phyloP scores from a whole-genome alignment of 2,113 vertebrate species.

The Ctenodactylus gundi region DNA sequence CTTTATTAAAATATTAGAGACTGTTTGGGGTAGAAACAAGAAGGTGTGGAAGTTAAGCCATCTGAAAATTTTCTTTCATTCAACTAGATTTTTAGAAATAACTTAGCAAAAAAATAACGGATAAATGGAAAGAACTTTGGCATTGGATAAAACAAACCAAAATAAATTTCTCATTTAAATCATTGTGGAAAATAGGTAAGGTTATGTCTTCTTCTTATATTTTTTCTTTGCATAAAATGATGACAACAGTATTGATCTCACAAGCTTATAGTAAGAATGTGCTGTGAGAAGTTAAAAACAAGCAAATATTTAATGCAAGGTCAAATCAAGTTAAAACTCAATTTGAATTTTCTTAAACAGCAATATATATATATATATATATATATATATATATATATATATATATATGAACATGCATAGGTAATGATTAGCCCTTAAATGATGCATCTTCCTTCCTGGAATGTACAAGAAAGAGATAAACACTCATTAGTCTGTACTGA shows the following conservation, averaged over 20 bases:
- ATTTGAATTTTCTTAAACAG: slow-evolving; percentile 54
- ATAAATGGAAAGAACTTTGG: not conserved
- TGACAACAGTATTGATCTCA: not conserved
- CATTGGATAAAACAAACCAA: not conserved
- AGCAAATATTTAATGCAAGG: slow-evolving; percentile 7
- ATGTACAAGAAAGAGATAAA: slow-evolving; percentile 60
- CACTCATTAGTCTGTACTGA: slow-evolving; percentile 55
- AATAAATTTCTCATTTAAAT: no score
- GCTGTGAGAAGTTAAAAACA: not conserved
- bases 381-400: not conserved
- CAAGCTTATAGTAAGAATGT: not conserved
- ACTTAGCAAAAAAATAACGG: not conserved
- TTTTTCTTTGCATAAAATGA: not conserved
- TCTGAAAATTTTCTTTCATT: not conserved
- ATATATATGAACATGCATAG: not conserved
- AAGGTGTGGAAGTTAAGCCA: not conserved
- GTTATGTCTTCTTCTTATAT: not conserved
- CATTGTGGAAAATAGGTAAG: not conserved
- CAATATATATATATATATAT: not conserved
- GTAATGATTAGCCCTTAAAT: slow-evolving; percentile 54
- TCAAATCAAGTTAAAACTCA: slow-evolving; percentile 43
- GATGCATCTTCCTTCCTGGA: slow-evolving; percentile 35
- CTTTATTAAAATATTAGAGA: not conserved
- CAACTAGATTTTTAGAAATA: slow-evolving; percentile 2
- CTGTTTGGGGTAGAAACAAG: not conserved